phyloP scores from a whole-genome alignment of 2,797 vertebrate species.

The Coilia nasus region DNA sequence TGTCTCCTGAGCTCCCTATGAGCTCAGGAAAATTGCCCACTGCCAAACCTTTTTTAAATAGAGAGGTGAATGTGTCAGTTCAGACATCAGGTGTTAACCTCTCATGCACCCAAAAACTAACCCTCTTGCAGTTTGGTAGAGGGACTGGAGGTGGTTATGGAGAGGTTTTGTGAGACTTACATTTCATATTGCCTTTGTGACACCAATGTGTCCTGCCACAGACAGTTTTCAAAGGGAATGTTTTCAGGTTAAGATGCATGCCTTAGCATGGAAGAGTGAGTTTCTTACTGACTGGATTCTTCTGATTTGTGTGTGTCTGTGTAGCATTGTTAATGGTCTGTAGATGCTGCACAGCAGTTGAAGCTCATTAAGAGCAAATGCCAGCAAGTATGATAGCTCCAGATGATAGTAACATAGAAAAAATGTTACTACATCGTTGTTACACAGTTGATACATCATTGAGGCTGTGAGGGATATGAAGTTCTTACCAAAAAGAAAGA shows the following conservation, averaged over 20 bases:
- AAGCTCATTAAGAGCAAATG: not conserved
- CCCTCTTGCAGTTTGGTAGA: slow-evolving; percentile 45
- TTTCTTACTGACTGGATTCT: not conserved
- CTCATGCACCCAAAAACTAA: slow-evolving; percentile 8
- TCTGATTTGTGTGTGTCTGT: not conserved
- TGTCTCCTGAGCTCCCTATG: not conserved
- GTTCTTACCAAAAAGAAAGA: slow-evolving; percentile 8
- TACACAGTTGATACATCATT: not conserved
- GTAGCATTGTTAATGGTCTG: not conserved
- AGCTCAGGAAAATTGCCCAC: slow-evolving; percentile 23
- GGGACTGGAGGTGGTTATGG: not conserved
- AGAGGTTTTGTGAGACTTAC: not conserved
- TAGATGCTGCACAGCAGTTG: not conserved
- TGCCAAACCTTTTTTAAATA: slow-evolving; percentile 15
- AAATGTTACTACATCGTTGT: too few species aligned
- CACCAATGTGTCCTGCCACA: slow-evolving; percentile 39
- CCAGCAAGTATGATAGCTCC: not conserved
- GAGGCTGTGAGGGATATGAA: not conserved
- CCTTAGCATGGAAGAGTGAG: not conserved
- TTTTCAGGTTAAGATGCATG: not conserved
- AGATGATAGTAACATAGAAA: too few species aligned
- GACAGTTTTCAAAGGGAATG: slow-evolving; percentile 40
- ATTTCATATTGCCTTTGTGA: slow-evolving; percentile 51
- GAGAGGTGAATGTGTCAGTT: not conserved
- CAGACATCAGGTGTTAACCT: slow-evolving; percentile 40